Evolutionary conservation across 2,797 vertebrate genomes (phyloP).

Genomic region (Onychomys arenicola): DNA sequence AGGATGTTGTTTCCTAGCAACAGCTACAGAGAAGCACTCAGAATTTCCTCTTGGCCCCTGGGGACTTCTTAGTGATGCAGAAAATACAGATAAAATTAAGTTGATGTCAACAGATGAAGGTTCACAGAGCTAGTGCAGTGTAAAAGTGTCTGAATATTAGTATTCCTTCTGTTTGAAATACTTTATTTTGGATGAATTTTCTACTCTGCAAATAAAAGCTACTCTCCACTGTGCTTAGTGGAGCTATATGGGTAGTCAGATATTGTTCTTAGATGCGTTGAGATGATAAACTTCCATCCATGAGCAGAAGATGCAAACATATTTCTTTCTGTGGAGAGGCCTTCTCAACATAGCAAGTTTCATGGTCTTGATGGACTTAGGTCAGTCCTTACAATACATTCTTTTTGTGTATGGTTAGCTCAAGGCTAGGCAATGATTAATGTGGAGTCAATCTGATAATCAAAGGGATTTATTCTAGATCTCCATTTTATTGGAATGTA

Average conservation of each 20-base stretch:
- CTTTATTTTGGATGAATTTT: slow-evolving; percentile 70
- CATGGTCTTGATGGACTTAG: neutral
- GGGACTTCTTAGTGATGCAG: slow-evolving; percentile 72
- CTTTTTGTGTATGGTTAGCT: neutral
- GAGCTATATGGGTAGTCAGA: neutral
- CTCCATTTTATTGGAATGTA: neutral
- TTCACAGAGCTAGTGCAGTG: slow-evolving; percentile 45
- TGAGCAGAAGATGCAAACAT: neutral
- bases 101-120: slow-evolving; percentile 73
- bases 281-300: slow-evolving; percentile 47
- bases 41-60: slow-evolving; percentile 69
- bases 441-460: too few species aligned
- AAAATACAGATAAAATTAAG: slow-evolving; percentile 72
- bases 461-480: neutral
- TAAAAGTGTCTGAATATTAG: slow-evolving; percentile 48
- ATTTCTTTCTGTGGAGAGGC: neutral
- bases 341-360: neutral
- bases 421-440: neutral
- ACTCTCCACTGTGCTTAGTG: slow-evolving; percentile 29
- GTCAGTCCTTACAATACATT: neutral
- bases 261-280: neutral
- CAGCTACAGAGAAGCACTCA: slow-evolving; percentile 70
- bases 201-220: slow-evolving; percentile 61
- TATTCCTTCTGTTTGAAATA: slow-evolving; percentile 49
- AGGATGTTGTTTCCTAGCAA: slow-evolving; percentile 78